Conservation (phyloP, 2,113 vertebrate genomes). For the Pelecanus crispus region DNA sequence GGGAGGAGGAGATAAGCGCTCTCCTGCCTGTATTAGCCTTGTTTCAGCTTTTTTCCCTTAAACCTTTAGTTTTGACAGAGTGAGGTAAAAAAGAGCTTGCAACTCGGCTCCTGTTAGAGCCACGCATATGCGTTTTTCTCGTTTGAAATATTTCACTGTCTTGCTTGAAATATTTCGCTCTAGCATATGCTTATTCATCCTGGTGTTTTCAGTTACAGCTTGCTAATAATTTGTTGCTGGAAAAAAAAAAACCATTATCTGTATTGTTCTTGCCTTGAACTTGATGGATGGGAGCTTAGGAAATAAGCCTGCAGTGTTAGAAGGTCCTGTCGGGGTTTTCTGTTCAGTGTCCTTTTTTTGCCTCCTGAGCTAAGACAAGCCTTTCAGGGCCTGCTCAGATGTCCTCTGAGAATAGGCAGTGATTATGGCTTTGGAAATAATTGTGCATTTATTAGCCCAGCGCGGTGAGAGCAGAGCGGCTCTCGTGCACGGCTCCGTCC, state of each 20-base stretch:
- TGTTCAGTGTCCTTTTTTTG: background rate
- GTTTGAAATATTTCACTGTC: background rate
- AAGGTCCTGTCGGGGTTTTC: background rate
- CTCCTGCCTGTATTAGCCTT: background rate
- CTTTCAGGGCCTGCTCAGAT: background rate
- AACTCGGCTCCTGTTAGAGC: background rate
- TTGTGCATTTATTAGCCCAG: background rate
- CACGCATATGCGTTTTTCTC: rapidly evolving
- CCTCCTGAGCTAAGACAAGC: background rate
- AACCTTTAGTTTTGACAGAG: background rate
- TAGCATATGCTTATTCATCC: background rate
- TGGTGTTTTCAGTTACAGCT: background rate
- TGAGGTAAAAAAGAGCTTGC: background rate
- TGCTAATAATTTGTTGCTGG: background rate
- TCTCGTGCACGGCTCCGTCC: background rate
- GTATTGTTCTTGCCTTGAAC: background rate
- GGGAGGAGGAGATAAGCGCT: background rate
- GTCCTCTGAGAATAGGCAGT: background rate
- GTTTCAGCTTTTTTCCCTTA: background rate
- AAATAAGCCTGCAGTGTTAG: background rate
- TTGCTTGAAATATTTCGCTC: background rate
- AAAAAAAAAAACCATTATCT: background rate
- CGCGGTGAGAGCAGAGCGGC: background rate
- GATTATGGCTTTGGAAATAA: background rate
- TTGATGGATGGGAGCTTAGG: background rate